Base-by-base conservation (phyloP, 2,888 invertebrate species). In the Pyrrhia umbra region DNA sequence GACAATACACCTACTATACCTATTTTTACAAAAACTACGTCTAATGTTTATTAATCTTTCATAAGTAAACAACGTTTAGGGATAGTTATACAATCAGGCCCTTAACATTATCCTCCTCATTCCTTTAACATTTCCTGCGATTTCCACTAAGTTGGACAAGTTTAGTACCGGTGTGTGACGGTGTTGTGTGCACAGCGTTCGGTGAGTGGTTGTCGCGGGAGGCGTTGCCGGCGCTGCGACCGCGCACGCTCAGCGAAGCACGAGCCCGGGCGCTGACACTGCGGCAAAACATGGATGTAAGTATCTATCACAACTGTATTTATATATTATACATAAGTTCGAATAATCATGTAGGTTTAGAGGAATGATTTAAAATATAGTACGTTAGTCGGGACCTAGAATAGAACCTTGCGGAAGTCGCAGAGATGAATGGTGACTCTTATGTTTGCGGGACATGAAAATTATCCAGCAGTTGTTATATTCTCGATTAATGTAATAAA, bases 151-250 rank as follows among this genome's bases (percentile, higher is more conserved):
- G 59, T 23, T 34, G 30, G 25, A 51, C 10, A 51, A 27, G 40
- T 50, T 25, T 39, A 45, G 57, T 59, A 73, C 60, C 55, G 68
- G 85, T 83, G 80, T 75, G 71, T 79, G 73, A 82, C 76, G 75
- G 81, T 58, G 77, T 70, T 78, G 82, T 85, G 76, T 80, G 79
- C 65, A 69, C 92, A 95, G 94, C 92, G 86, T 95, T 94, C 86
- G 94, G 94, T 80, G 94, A 94, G 94, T 93, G 94, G 94, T 68
- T 95, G 90, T 89, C 90, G 85, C 92, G 94, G 64, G 89, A 85
- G 58, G 90, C 89, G 60, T 92, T 94, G 82, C 92, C 93, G 81
- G 88, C 85, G 67, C 85, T 90, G 84, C 82, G 87, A 87, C 89
- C 77, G 77, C 80, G 80, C 87, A 90, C 77, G 69, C 83, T 81